Evolutionary conservation across 1,140 invertebrate species (phyloP).

Genomic region (Aphelinus certus): DNA sequence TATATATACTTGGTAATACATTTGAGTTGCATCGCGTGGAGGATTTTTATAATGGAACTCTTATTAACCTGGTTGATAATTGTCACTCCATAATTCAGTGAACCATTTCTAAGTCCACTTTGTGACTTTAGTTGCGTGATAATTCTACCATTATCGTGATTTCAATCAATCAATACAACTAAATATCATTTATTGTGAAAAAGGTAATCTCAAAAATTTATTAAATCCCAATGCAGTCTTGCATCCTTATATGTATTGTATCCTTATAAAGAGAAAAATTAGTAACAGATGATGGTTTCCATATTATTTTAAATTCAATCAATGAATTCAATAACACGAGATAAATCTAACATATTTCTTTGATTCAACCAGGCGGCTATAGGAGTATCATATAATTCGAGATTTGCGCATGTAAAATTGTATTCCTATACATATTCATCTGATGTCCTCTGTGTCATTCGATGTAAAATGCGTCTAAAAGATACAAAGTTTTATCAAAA

Average conservation of each 20-base stretch:
- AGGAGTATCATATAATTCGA: conserved; percentile 25
- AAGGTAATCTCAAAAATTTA: too few relatives aligned
- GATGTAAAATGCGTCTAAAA: neutral
- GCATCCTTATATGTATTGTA: too few relatives aligned
- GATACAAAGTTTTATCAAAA: too few relatives aligned
- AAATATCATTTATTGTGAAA: conserved; percentile 9
- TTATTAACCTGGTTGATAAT: conserved; percentile 8
- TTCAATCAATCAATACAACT: conserved; percentile 24
- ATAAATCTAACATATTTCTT: conserved; percentile 28
- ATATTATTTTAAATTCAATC: neutral
- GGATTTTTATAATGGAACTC: conserved; percentile 31
- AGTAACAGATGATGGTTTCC: too few relatives aligned
- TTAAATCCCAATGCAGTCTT: too few relatives aligned
- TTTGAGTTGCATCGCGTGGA: conserved; percentile 28
- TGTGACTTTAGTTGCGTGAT: neutral
- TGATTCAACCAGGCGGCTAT: conserved; percentile 14
- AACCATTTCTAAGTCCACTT: too few relatives aligned
- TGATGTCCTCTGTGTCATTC: conserved; percentile 36
- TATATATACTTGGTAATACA: conserved; percentile 23
- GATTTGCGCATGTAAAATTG: conserved; percentile 23
- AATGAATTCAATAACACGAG: neutral
- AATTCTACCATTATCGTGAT: conserved; percentile 5
- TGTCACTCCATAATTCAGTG: too few relatives aligned
- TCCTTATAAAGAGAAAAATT: too few relatives aligned
- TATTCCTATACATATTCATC: conserved; percentile 29